Conservation (phyloP, 2,888 invertebrate species). For the Caradrina kadenii region DNA sequence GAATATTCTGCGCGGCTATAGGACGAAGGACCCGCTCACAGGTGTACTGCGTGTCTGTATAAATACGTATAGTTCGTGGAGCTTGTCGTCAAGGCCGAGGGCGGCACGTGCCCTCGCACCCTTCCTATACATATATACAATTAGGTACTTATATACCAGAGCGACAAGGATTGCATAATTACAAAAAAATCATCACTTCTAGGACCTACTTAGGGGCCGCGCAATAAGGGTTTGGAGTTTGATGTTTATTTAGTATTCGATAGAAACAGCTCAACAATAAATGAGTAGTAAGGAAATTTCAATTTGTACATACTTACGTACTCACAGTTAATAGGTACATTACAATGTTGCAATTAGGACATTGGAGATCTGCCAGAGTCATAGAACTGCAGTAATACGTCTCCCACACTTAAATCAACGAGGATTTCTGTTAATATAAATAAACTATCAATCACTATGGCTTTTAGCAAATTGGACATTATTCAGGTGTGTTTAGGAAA, state of each 20-base stretch:
- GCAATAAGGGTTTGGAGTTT: background rate
- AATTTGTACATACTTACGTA: constrained; percentile 16
- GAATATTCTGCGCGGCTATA: constrained; percentile 78
- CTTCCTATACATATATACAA: constrained; percentile 55
- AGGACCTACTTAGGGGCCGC: background rate
- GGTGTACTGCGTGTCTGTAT: constrained; percentile 64
- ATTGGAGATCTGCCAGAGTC: constrained; percentile 68
- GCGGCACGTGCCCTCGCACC: constrained; percentile 75
- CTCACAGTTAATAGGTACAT: constrained; percentile 1
- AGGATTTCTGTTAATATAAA: constrained; percentile 52
- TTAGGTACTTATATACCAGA: constrained; percentile 12
- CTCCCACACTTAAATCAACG: constrained; percentile 39
- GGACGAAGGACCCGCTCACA: constrained; percentile 79
- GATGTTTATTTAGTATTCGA: background rate
- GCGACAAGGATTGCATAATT: constrained; percentile 26
- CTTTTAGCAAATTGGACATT: constrained; percentile 54
- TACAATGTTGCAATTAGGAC: constrained; percentile 66
- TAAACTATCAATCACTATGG: constrained; percentile 44
- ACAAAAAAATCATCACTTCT: background rate
- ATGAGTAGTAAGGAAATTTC: constrained; percentile 13
- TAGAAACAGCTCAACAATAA: background rate
- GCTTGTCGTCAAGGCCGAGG: constrained; percentile 82
- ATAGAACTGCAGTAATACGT: constrained; percentile 54
- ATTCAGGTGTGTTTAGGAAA: constrained; percentile 33
- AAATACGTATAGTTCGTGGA: constrained; percentile 59